Base-by-base conservation (phyloP, 2,888 invertebrate genomes). In the Apamea sordens region DNA sequence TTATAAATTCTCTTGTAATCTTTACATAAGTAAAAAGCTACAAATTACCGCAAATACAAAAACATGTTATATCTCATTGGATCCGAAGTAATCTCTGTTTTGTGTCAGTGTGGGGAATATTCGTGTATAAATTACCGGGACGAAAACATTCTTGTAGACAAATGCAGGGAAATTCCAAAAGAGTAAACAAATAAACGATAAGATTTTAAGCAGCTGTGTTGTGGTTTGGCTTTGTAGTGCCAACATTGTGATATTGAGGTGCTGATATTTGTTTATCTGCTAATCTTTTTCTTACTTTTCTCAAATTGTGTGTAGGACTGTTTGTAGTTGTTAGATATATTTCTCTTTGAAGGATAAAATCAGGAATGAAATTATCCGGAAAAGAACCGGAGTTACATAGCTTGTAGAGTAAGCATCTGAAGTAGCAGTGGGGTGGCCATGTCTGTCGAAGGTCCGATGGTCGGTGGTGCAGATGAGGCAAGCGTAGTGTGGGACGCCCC, bases 181-280 rank as follows among this genome's bases (percentile, higher is more conserved):
- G 79, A 73, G 86, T 88, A 89, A 89, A 89, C 79, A 89, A 86
- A 82, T 82, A 70, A 53, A 69, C 71, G 86, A 80, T 85, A 86
- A 80, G 81, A 88, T 83, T 73, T 83, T 85, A 88, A 87, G 88
- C 89, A 89, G 73, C 76, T 80, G 85, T 80, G 78, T 81, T 82
- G 80, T 77, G 85, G 80, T 82, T 82, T 75, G 64, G 61, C n/a
- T 63, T 71, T 79, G 63, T 77, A 79, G 56, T 80, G 73, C 76
- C 69, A 72, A 81, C 63, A 82, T 70, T 82, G 80, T 78, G 80
- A 69, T 71, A 83, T 79, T 77, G 21, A 72, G 75, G 47, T 44
- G 64, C 71, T 79, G 18, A 73, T 64, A 73, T 81, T 59, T 59
- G 73, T 79, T 77, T 77, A 76, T 74, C 15, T 65, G 53, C 32